Evolutionary conservation across 2,113 vertebrate genomes (phyloP).

Genomic region (Xenopus borealis): DNA sequence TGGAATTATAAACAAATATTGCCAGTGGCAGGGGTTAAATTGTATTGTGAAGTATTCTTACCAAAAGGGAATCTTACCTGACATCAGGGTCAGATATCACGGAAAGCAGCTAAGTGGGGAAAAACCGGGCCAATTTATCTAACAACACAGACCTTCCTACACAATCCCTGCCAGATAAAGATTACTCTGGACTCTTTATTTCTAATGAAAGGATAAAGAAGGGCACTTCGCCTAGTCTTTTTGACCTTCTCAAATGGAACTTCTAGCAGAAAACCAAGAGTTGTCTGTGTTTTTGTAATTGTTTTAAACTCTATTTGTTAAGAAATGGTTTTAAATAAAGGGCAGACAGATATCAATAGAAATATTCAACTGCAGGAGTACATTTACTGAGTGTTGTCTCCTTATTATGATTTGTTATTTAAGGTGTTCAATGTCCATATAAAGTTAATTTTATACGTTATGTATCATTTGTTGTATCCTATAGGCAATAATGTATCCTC

Average conservation of each 20-base stretch:
- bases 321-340: neutral
- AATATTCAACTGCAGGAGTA: too few relatives aligned
- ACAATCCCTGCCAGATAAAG: neutral
- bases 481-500: too few relatives aligned
- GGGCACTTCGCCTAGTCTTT: neutral
- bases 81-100: constrained; percentile 11
- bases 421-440: too few relatives aligned
- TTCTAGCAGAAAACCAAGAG: neutral
- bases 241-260: neutral
- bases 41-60: neutral
- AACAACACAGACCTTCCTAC: neutral
- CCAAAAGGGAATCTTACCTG: neutral
- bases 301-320: neutral
- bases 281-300: neutral
- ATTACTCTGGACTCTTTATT: neutral
- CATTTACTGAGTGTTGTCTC: too few relatives aligned
- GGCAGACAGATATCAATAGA: too few relatives aligned
- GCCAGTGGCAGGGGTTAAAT: neutral
- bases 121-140: constrained; percentile 15
- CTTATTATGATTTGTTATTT: too few relatives aligned
- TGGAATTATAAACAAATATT: constrained; percentile 10
- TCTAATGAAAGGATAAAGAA: neutral
- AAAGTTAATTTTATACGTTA: too few relatives aligned
- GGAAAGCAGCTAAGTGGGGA: neutral
- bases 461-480: too few relatives aligned